Evolutionary conservation across 2,113 vertebrate species (phyloP).

Genomic region (Brachyhypopomus gauderio): DNA sequence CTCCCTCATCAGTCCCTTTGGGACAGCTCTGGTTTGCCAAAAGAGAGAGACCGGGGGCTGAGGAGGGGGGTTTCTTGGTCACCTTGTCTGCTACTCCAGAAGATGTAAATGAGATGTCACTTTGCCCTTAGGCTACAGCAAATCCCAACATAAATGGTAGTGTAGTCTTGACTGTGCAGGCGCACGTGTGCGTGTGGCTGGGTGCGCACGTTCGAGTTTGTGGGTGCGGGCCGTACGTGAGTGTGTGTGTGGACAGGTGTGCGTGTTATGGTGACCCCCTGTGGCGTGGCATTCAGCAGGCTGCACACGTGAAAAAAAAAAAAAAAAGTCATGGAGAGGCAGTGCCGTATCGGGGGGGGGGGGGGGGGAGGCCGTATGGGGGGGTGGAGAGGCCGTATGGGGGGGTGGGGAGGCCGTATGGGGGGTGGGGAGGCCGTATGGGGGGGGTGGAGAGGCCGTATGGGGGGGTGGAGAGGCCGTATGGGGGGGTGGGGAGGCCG

Average conservation of each 20-base stretch:
- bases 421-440: too few species aligned
- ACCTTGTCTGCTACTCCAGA: slow-evolving; percentile 7
- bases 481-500: too few species aligned
- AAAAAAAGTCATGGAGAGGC: not conserved
- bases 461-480: too few species aligned
- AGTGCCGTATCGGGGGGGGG: too few species aligned
- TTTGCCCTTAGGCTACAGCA: slow-evolving; percentile 21
- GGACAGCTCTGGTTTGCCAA: not conserved
- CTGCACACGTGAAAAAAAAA: too few species aligned
- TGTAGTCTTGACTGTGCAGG: slow-evolving; percentile 25
- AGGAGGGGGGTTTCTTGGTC: not conserved
- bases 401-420: too few species aligned
- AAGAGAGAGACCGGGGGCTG: not conserved
- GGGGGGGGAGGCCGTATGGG: too few species aligned
- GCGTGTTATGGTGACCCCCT: slow-evolving; percentile 61
- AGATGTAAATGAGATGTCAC: slow-evolving; percentile 41
- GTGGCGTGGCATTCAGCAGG: slow-evolving; percentile 25
- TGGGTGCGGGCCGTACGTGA: slow-evolving; percentile 55
- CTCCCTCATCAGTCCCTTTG: too few species aligned
- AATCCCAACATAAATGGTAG: slow-evolving; percentile 42
- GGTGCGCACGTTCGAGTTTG: not conserved
- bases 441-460: too few species aligned
- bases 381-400: too few species aligned
- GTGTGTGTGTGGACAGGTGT: not conserved
- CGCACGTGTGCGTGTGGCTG: not conserved